Base-by-base conservation (phyloP, 2,113 vertebrate genomes). In the Oryzias curvinotus region DNA sequence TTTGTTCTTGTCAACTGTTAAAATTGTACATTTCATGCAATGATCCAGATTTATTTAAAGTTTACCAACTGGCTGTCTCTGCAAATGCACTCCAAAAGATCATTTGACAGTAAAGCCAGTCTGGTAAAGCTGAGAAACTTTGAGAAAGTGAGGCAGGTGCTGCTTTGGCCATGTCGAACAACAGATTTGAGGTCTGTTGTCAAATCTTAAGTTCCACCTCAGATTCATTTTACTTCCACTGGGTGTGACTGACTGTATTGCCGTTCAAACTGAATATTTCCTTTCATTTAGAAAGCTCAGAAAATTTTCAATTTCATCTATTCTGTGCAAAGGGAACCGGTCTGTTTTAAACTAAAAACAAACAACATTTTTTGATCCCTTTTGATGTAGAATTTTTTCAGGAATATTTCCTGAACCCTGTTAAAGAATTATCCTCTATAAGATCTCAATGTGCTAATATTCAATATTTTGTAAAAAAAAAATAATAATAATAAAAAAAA, bases 31-130 rank as follows among this genome's bases (percentile, higher is more conserved):
- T 83, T 80, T 80, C 67, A 83, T 75, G 46, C 62, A 57, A 78
- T 73, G 77, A 86, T 81, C 68, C 84, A 83, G 80, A 76, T 76
- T 86, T 84, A 86, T 83, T 83, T 66, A 58, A 52, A 55, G 25
- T 78, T 75, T 57, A 21, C 69, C 63, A 52, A 75, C 55, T 67
- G 62, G 82, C 81, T 51, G 50, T 78, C 58, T 47, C 67, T 73
- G 52, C 56, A 53, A 68, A 79, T 82, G 70, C 80, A 83, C 80
- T 77, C 76, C 75, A 75, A 81, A 75, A 70, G 69, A 80, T 66
- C 58, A 78, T 81, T 83, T 83, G 78, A 36, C 36, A 36, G 8
- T 36, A 10, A 36, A 83, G 76, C 70, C 82, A 65, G 78, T 76
- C 61, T 65, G 74, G 44, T 46, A 47, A 50, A 67, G 68, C 52